phyloP scores from a whole-genome alignment of 2,797 vertebrate species.

The Gymnodraco acuticeps region DNA sequence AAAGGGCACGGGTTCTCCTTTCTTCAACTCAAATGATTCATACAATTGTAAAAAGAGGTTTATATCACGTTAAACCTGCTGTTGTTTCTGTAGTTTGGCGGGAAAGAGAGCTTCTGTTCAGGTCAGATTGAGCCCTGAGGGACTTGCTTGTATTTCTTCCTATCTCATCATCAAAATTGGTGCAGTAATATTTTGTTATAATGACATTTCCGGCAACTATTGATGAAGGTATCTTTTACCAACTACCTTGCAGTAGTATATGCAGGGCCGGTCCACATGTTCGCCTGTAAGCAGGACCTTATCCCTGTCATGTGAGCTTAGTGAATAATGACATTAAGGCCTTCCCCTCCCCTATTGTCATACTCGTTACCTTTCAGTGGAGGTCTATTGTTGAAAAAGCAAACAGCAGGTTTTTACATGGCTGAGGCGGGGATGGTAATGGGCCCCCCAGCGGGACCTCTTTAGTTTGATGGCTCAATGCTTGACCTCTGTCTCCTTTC shows the following conservation, averaged over 20 bases:
- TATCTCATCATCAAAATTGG: not conserved
- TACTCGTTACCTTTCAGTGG: slow-evolving; percentile 69
- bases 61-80: slow-evolving; percentile 20
- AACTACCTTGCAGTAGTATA: slow-evolving; percentile 1
- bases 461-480: slow-evolving; percentile 56
- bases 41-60: slow-evolving; percentile 28
- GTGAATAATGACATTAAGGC: slow-evolving; percentile 58
- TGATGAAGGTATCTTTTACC: slow-evolving; percentile 40
- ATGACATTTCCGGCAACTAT: slow-evolving; percentile 54
- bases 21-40: slow-evolving; percentile 52
- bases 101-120: slow-evolving; percentile 36
- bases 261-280: slow-evolving; percentile 31
- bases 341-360: slow-evolving; percentile 57
- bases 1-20: slow-evolving; percentile 53
- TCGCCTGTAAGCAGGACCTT: slow-evolving; percentile 29
- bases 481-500: slow-evolving; percentile 67
- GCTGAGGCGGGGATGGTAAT: slow-evolving; percentile 68
- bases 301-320: slow-evolving; percentile 66
- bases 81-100: slow-evolving; percentile 34
- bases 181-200: slow-evolving; percentile 24
- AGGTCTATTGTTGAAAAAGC: slow-evolving; percentile 78
- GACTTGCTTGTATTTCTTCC: not conserved
- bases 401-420: slow-evolving; percentile 74
- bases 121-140: not conserved
- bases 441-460: slow-evolving; percentile 48